Evolutionary conservation across 2,113 vertebrate species (phyloP), one percentile per base, ranked within the genome.

Genomic region (Capreolus pygargus): DNA sequence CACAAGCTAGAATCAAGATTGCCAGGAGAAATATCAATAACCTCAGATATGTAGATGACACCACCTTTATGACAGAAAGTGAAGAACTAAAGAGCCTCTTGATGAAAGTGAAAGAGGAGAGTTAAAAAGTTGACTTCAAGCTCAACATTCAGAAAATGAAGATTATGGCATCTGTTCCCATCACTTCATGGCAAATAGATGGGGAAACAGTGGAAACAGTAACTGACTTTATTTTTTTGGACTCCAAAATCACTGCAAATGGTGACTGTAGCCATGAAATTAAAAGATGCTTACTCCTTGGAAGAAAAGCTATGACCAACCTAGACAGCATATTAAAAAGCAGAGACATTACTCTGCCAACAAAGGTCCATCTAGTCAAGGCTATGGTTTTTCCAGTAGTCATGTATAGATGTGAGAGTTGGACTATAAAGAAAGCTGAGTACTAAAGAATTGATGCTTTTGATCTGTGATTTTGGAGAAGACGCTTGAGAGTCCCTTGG

Each of bases 111-210:
- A 64, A 64, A 17, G 7, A 64, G 15, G 61, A n/a, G 16, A 64
- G 33, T n/a, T 33, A 64, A 64, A n/a, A 17, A n/a, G 30, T 17
- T 64, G 30, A 15, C 61, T 64, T n/a, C 8, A 17, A n/a, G 61
- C 16, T 64, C 33, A 64, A 9, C 1, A n/a, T n/a, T 64, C 33
- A 64, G 30, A 64, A 64, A n/a, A n/a, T 0, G 0, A 64, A 64
- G 30, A 64, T 64, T 3, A 64, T 64, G 61, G 16, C 33, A 64
- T 64, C 61, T 6, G 15, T 7, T n/a, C 61, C 7, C 15, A 64
- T 17, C 15, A 64, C 61, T 64, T 64, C 61, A n/a, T n/a, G 61
- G 61, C 30, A 64, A 64, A n/a, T 64, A 64, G 61, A 64, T n/a
- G 30, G 30, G 15, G 7, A 64, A 64, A 64, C 61, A 64, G 61